A percentile compares a stretch with the other conserved stretches of the same genome.
These are phyloP conservation scores for Malacoctenus gilli DNA, from an alignment of 2,797 vertebrate species.

Conservation along the genomic window DNA sequence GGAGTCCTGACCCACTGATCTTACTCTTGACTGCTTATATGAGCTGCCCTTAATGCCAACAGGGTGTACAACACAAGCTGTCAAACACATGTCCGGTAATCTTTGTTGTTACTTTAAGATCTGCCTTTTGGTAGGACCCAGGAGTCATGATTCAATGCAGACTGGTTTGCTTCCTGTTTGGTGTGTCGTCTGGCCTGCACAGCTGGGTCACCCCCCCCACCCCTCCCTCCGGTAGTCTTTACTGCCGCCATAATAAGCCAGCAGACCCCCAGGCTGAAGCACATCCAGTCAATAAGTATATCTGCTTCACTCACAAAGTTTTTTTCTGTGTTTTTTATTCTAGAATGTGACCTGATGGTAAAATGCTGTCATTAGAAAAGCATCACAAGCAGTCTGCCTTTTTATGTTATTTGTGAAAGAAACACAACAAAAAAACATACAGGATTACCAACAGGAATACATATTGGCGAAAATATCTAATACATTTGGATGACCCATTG, in stretches of 20 bases:
- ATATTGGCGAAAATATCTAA: too few relatives aligned
- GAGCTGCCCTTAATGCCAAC: background rate
- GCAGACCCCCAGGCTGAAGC: slow-evolving; percentile 7
- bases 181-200: slow-evolving; percentile 36
- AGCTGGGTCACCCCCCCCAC: slow-evolving; percentile 34
- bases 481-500: too few relatives aligned
- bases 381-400: too few relatives aligned
- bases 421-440: too few relatives aligned
- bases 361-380: too few relatives aligned
- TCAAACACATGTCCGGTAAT: slow-evolving; percentile 2
- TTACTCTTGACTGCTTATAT: background rate
- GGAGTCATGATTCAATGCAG: slow-evolving; percentile 19
- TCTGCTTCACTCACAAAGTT: slow-evolving; percentile 1
- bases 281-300: slow-evolving; percentile 19
- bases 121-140: slow-evolving; percentile 6
- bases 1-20: slow-evolving; percentile 25
- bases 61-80: background rate
- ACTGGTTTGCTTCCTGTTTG: slow-evolving; percentile 59
- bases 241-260: slow-evolving; percentile 31
- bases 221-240: slow-evolving; percentile 26
- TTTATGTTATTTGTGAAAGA: too few relatives aligned
- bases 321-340: slow-evolving; percentile 10
- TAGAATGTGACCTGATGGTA: background rate
- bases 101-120: slow-evolving; percentile 10
- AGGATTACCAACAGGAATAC: too few relatives aligned